Conservation (phyloP, 2,113 vertebrate species). For the Dasyurus viverrinus region DNA sequence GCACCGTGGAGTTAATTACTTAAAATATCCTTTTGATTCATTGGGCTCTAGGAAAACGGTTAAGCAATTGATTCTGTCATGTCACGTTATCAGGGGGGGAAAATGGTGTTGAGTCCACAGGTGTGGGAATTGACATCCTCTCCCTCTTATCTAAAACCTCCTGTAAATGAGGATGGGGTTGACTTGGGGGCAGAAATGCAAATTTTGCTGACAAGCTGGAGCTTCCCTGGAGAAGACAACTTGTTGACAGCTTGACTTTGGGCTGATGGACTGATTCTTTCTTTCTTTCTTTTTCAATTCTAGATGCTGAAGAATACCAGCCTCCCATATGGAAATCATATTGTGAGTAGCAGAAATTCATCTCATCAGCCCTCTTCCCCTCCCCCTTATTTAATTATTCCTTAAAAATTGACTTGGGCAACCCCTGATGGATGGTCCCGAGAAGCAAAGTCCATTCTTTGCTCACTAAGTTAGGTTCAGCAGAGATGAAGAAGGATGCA, state of each 20-base stretch:
- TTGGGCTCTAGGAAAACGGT: constrained; percentile 60
- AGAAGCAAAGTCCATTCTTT: neutral
- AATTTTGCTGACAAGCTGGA: constrained; percentile 71
- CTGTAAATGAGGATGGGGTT: constrained; percentile 56
- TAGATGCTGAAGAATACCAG: constrained; percentile 98
- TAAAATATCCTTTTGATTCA: constrained; percentile 65
- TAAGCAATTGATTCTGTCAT: constrained; percentile 59
- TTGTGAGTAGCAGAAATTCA: constrained; percentile 89
- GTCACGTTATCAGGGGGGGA: constrained; percentile 46
- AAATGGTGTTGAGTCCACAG: constrained; percentile 18
- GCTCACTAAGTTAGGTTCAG: neutral
- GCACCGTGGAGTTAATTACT: constrained; percentile 75
- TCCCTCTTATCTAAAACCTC: constrained; percentile 41
- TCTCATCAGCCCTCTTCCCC: constrained; percentile 14
- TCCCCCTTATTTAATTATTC: neutral
- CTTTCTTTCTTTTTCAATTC: constrained; percentile 72
- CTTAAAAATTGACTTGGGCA: neutral
- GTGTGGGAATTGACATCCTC: constrained; percentile 34
- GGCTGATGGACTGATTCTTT: constrained; percentile 73
- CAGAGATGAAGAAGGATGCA: neutral
- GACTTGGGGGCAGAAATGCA: constrained; percentile 62
- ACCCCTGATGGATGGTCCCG: too few relatives aligned
- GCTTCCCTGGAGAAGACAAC: constrained; percentile 64
- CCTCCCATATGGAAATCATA: constrained; percentile 99
- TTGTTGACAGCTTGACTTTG: constrained; percentile 72